A percentile compares a stretch with the other conserved stretches of the same genome.
These are phyloP conservation scores for Coptotermes formosanus DNA, from an alignment of 1,140 invertebrate genomes.

Conservation along the genomic window DNA sequence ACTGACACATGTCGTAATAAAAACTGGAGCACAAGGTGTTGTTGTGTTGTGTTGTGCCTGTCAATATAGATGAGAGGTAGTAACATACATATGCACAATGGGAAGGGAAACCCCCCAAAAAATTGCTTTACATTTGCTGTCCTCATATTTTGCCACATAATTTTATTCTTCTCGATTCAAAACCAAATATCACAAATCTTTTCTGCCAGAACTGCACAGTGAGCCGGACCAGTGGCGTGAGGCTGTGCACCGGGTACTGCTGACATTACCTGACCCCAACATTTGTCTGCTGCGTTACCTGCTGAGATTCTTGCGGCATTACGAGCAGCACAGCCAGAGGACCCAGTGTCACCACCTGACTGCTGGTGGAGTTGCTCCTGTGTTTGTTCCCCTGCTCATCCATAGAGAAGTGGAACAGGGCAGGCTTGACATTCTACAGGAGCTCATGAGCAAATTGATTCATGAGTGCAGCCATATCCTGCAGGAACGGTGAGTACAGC, in stretches of 20 bases:
- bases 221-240: slow-evolving; percentile 20
- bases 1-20: too few relatives aligned
- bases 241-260: slow-evolving; percentile 7
- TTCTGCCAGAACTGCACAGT: background rate
- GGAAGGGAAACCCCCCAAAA: too few relatives aligned
- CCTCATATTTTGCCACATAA: too few relatives aligned
- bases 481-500: background rate
- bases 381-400: slow-evolving; percentile 26
- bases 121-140: too few relatives aligned
- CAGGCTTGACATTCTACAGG: background rate
- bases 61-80: too few relatives aligned
- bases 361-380: background rate
- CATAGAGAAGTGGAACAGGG: background rate
- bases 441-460: slow-evolving; percentile 28
- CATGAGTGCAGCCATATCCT: background rate
- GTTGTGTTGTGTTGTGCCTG: too few relatives aligned
- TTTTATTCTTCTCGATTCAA: too few relatives aligned
- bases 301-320: slow-evolving; percentile 22
- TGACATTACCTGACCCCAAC: slow-evolving; percentile 24
- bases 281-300: slow-evolving; percentile 23
- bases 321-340: slow-evolving; percentile 12
- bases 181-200: too few relatives aligned
- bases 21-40: too few relatives aligned
- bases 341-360: slow-evolving; percentile 18
- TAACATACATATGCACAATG: too few relatives aligned